phyloP scores from a whole-genome alignment of 1,140 invertebrate genomes.

The Branchinecta lindahli region DNA sequence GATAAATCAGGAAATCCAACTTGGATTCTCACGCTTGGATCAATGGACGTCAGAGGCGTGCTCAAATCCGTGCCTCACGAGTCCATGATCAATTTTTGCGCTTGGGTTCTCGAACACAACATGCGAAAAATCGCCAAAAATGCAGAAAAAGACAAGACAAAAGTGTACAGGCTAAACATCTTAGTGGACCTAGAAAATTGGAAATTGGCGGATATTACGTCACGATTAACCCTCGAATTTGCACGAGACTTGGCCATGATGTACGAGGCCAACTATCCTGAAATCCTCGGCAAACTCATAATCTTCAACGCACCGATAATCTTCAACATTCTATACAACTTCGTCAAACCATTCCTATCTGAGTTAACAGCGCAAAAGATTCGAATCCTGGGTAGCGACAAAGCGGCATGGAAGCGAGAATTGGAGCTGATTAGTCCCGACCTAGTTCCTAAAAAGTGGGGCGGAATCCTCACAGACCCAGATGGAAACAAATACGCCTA shows the following conservation, averaged over 20 bases:
- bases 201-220: background rate
- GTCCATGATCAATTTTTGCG: background rate
- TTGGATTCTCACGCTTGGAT: background rate
- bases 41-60: background rate
- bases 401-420: background rate
- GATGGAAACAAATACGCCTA: background rate
- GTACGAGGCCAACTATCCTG: background rate
- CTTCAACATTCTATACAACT: background rate
- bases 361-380: constrained; percentile 1
- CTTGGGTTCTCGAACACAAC: background rate
- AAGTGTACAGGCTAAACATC: background rate
- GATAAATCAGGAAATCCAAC: background rate
- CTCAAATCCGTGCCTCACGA: background rate
- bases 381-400: background rate
- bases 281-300: background rate
- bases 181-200: background rate
- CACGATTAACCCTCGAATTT: background rate
- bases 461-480: background rate
- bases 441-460: background rate
- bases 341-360: background rate
- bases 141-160: background rate
- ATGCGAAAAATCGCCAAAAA: background rate
- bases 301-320: background rate
- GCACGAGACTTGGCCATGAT: background rate
- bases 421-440: background rate